Evolutionary conservation across 2,797 vertebrate genomes (phyloP), one percentile per base, ranked within the genome.

Genomic region (Phrynocephalus vlangalii): DNA sequence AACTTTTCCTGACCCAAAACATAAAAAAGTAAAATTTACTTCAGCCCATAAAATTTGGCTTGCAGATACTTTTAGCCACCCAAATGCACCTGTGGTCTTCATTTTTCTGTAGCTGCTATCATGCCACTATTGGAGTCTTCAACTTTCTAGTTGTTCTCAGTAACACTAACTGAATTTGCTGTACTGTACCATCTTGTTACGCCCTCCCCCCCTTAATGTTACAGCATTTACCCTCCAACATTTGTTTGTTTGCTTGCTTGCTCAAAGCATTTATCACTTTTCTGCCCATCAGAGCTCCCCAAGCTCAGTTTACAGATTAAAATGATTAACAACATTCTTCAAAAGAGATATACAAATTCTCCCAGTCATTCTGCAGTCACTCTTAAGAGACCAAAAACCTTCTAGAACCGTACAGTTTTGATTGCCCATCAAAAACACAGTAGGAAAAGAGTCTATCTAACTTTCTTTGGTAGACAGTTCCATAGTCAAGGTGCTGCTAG

Each of bases 1-100:
- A 93, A 95, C 94, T 88, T 50, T 83, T 90, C 89, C 85, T 84
- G 88, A 93, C 82, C 86, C 82, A 85, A 50, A 33, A 71, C 75
- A 93, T 92, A 4, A 44, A 44, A 44, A 44, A 86, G 71, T 83
- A 92, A 95, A 92, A 95, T 95, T 84, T 73, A 56, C 68, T 24
- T 66, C 22, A 33, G 68, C 8, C 72, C 82, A 80, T 84, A 84
- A 73, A 88, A 72, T 79, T 84, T 28, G 84, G 44, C 56, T 73
- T 75, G 70, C 56, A 52, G 15, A 2, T 76, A 28, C 8, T 68
- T 82, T 76, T 76, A 67, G 48, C 71, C 50, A 63, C 38, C 68
- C 56, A 80, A 50, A 72, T 52, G 48, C 76, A 88, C 24, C 15
- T 22, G 20, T 66, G 38, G 52, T 73, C 30, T 33, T 79, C 20